A percentile compares a stretch with the other conserved stretches of the same genome.
Evolutionary conservation across 1,140 invertebrate species (phyloP).

Genomic region (Heliconius congener): DNA sequence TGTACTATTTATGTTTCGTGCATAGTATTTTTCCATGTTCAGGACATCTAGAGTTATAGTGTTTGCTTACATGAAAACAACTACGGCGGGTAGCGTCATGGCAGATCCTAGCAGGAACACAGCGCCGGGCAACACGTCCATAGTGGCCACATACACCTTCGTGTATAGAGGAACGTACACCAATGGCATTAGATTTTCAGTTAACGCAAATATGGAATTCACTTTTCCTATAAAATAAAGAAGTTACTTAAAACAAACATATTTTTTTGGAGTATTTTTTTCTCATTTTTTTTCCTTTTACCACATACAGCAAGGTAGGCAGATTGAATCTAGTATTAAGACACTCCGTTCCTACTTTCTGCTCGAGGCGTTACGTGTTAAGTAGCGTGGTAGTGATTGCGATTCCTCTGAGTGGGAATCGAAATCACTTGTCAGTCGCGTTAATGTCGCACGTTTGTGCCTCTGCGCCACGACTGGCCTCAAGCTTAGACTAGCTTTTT

Average conservation of each 20-base stretch:
- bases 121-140: slow-evolving; percentile 85
- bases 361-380: too few relatives aligned
- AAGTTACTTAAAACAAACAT: neutral
- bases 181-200: slow-evolving; percentile 86
- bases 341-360: too few relatives aligned
- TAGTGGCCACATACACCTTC: slow-evolving; percentile 84
- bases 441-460: too few relatives aligned
- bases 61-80: slow-evolving; percentile 83
- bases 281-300: too few relatives aligned
- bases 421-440: too few relatives aligned
- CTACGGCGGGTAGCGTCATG: slow-evolving; percentile 84
- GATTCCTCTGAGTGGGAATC: too few relatives aligned
- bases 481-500: too few relatives aligned
- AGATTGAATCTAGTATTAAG: too few relatives aligned
- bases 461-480: too few relatives aligned
- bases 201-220: slow-evolving; percentile 86
- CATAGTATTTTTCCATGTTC: neutral
- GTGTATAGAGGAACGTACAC: slow-evolving; percentile 86
- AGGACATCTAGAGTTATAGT: neutral
- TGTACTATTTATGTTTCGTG: neutral
- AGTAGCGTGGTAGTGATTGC: too few relatives aligned
- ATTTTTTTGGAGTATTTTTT: too few relatives aligned
- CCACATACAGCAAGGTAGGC: too few relatives aligned
- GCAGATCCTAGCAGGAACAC: slow-evolving; percentile 86
- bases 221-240: slow-evolving; percentile 84